Evolutionary conservation across 2,113 vertebrate genomes (phyloP).

Genomic region (Galemys pyrenaicus): DNA sequence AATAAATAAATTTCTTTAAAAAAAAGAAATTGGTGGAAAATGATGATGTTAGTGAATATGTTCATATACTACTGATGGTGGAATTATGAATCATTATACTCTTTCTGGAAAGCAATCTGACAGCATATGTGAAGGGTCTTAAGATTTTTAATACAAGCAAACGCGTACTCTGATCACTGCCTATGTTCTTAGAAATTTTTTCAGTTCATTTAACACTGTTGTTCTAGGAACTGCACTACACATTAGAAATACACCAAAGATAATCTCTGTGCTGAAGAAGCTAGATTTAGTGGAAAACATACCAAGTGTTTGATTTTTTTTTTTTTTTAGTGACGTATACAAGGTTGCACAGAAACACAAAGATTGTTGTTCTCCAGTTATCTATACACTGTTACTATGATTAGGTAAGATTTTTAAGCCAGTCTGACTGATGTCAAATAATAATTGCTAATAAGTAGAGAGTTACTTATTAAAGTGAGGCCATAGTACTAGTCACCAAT

Average conservation of each 20-base stretch:
- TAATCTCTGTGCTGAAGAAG: background rate
- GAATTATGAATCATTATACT: background rate
- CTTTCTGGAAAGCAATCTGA: background rate
- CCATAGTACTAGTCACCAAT: background rate
- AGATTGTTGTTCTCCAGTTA: background rate
- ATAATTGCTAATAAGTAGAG: background rate
- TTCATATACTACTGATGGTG: background rate
- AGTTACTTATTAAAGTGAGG: background rate
- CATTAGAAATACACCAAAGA: background rate
- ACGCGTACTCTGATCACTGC: background rate
- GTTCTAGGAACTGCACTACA: background rate
- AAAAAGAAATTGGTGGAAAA: background rate
- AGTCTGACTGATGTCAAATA: background rate
- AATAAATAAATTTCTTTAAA: too few relatives aligned
- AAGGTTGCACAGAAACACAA: background rate
- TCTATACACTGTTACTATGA: background rate
- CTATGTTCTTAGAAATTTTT: background rate
- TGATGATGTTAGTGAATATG: background rate
- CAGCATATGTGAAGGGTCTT: background rate
- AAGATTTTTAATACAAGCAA: background rate
- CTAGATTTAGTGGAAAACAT: constrained; percentile 1
- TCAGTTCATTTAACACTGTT: background rate
- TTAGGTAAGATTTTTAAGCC: background rate
- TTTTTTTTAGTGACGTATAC: background rate
- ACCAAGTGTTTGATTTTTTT: background rate